Conservation (phyloP, 2,797 vertebrate species). For the Dendrocincla fuliginosa region DNA sequence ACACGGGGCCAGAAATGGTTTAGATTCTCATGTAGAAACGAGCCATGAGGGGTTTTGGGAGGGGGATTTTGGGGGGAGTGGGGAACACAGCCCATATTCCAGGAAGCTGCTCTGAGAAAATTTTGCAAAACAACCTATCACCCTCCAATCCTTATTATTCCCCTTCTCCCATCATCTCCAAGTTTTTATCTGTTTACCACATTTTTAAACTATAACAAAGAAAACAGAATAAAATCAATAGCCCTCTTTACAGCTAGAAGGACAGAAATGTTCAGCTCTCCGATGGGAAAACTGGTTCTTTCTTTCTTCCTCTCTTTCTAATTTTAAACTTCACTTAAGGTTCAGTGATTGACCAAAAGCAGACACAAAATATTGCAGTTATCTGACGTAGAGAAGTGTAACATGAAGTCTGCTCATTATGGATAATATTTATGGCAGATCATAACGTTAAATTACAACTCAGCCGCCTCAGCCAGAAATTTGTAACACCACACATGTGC, state of each 20-base stretch:
- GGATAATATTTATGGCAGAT: constrained; percentile 80
- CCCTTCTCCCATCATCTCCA: not conserved
- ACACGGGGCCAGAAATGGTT: not conserved
- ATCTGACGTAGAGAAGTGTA: constrained; percentile 75
- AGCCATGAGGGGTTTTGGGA: not conserved
- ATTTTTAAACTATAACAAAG: constrained; percentile 11
- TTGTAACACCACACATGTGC: constrained; percentile 77
- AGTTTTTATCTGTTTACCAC: not conserved
- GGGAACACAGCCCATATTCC: not conserved
- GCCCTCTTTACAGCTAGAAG: not conserved
- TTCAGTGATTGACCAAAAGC: constrained; percentile 69
- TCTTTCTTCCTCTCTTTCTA: constrained; percentile 7
- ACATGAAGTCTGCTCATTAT: constrained; percentile 76
- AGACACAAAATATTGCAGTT: constrained; percentile 61
- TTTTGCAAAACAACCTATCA: not conserved
- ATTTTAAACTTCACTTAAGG: constrained; percentile 53
- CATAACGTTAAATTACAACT: constrained; percentile 82
- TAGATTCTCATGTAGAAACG: not conserved
- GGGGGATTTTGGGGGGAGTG: no score
- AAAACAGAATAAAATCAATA: constrained; percentile 25
- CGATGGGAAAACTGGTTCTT: not conserved
- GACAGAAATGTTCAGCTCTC: not conserved
- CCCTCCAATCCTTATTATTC: not conserved
- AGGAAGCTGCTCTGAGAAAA: not conserved
- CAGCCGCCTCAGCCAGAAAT: constrained; percentile 71